Conservation (phyloP, 2,113 vertebrate species). For the Istiophorus platypterus region DNA sequence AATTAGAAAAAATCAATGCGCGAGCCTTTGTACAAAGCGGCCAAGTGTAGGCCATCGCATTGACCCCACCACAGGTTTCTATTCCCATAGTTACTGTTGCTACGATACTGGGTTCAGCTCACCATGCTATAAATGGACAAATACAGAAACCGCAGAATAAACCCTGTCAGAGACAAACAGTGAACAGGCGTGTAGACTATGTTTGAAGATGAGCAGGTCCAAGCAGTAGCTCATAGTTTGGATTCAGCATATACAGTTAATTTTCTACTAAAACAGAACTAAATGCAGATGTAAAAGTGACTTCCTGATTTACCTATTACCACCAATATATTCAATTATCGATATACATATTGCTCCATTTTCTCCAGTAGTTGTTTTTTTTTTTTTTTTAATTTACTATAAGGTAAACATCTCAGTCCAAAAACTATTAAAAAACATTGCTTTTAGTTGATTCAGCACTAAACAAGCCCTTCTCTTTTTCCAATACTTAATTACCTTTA, state of each 20-base stretch:
- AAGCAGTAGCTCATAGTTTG: neutral
- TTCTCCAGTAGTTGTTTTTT: slow-evolving; percentile 8
- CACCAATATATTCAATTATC: neutral
- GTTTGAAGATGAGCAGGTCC: neutral
- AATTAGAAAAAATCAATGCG: slow-evolving; percentile 70
- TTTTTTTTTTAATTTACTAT: slow-evolving; percentile 2
- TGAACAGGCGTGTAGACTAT: slow-evolving; percentile 13
- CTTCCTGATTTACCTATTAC: slow-evolving; percentile 18
- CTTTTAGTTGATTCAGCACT: slow-evolving; percentile 55
- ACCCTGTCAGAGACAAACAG: slow-evolving; percentile 29
- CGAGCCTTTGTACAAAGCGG: slow-evolving; percentile 63
- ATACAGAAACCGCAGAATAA: slow-evolving; percentile 44
- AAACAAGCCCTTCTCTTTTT: slow-evolving; percentile 59
- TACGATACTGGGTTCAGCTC: slow-evolving; percentile 70
- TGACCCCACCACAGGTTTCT: slow-evolving; percentile 76
- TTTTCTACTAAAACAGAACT: neutral
- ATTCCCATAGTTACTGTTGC: slow-evolving; percentile 80
- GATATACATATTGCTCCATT: neutral
- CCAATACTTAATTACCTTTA: slow-evolving; percentile 42
- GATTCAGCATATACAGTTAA: neutral
- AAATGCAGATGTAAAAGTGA: slow-evolving; percentile 19
- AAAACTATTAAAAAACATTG: slow-evolving; percentile 22
- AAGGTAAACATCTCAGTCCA: slow-evolving; percentile 23
- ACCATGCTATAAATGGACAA: slow-evolving; percentile 52
- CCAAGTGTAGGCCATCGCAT: slow-evolving; percentile 69